Base-by-base conservation (phyloP, 2,797 vertebrate species). In the Lacerta agilis region DNA sequence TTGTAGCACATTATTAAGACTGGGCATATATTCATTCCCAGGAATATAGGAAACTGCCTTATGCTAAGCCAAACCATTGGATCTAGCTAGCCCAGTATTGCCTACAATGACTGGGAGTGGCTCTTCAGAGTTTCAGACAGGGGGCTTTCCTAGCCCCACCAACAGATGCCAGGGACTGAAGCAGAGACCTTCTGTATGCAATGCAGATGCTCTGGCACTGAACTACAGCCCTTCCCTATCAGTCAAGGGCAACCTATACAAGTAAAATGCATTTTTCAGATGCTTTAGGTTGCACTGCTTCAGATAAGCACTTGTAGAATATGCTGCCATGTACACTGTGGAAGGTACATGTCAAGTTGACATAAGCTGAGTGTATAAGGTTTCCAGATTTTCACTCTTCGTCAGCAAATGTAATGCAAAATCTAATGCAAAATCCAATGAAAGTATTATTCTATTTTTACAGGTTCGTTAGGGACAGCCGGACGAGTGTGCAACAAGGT, bases 401-500 rank as follows among this genome's bases (percentile, higher is more conserved):
- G n/a, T 58, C 29, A 64, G 75, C 25, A 43, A 69, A 23, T 17
- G 23, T 9, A 49, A 55, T 67, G 33, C 43, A 81, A 67, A 67
- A 38, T 71, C 58, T 9, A 49, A 55, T 67, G 33, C 43, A 81
- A 67, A 67, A 38, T 71, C 58, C 43, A 76, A 75, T 45, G 55
- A 41, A 23, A 33, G 25, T 66, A 11, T 38, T 17, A 29, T 79
- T 93, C 82, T 87, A 71, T 11, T 20, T 84, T 61, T 71, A 0
- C 95, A 99, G 99, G 99, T 89, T 99, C 98, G 36, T 92, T 99
- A 95, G 99, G 99, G 85, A 99, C 99, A 1, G 98, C 98, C 0
- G 99, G 99, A 27, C 96, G 99, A 1, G 97, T 98, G 85, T 99
- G 99, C 96, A 99, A 96, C 97, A 99, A 98, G 96, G 96, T 96